A percentile compares a stretch with the other conserved stretches of the same genome.
Conservation (phyloP, 2,888 invertebrate genomes). For the Eucera pruinosa region DNA sequence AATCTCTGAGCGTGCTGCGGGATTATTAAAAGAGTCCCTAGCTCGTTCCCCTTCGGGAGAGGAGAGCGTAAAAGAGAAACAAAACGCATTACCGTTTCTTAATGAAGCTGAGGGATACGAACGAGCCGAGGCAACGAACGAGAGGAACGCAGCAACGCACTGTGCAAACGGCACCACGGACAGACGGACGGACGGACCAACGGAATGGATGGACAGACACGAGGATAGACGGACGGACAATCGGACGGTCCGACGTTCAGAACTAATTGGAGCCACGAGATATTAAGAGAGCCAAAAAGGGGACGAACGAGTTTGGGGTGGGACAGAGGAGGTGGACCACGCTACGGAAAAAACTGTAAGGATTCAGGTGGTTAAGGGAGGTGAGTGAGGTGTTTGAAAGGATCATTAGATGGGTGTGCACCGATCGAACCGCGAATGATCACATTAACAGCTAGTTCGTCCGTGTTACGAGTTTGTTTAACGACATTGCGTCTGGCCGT, state of each 20-base stretch:
- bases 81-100: conserved; percentile 84
- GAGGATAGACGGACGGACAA: conserved; percentile 58
- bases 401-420: conserved; percentile 66
- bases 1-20: conserved; percentile 82
- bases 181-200: conserved; percentile 60
- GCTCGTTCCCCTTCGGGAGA: conserved; percentile 76
- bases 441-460: conserved; percentile 71
- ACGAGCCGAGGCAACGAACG: conserved; percentile 72
- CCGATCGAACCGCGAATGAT: conserved; percentile 52
- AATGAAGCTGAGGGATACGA: conserved; percentile 83
- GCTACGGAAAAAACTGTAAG: conserved; percentile 46
- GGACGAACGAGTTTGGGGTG: conserved; percentile 43
- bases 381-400: conserved; percentile 54
- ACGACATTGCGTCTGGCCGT: conserved; percentile 59
- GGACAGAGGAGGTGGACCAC: conserved; percentile 52
- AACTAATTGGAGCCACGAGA: conserved; percentile 84
- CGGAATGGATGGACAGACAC: conserved; percentile 62
- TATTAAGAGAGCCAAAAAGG: conserved; percentile 75
- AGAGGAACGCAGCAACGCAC: conserved; percentile 67
- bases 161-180: conserved; percentile 58
- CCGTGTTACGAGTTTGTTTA: conserved; percentile 71
- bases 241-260: conserved; percentile 75
- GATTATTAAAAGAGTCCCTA: conserved; percentile 83
- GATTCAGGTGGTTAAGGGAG: conserved; percentile 50
- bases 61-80: conserved; percentile 80